phyloP scores from a whole-genome alignment of 2,888 invertebrate genomes.

The Adelphocoris suturalis region DNA sequence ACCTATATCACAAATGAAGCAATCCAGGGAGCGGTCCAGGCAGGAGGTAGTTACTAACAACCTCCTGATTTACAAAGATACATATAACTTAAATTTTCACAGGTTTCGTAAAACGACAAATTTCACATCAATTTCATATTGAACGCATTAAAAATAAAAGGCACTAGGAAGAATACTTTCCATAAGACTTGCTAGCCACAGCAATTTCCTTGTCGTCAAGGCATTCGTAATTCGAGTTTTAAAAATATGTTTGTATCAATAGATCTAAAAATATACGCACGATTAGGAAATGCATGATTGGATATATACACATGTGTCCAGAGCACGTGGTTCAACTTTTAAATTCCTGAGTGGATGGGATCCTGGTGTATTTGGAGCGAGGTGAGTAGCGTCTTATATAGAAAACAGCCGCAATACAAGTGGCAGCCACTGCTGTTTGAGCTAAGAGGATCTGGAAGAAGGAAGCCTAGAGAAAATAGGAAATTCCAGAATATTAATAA shows the following conservation, averaged over 20 bases:
- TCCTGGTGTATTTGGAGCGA: conserved; percentile 44
- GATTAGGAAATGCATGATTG: neutral
- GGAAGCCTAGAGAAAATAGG: conserved; percentile 44
- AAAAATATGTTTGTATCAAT: neutral
- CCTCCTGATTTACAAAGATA: neutral
- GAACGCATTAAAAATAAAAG: neutral
- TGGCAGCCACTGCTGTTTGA: conserved; percentile 56
- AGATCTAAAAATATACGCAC: neutral
- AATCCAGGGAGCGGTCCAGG: neutral
- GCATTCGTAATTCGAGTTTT: neutral
- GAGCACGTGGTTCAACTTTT: neutral
- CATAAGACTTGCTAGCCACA: neutral
- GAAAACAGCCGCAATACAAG: conserved; percentile 31
- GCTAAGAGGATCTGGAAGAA: conserved; percentile 44
- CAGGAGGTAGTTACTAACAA: neutral
- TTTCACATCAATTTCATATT: neutral
- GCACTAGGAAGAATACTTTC: neutral
- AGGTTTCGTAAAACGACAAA: neutral
- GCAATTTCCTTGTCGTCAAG: neutral
- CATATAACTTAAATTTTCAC: neutral
- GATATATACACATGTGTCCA: neutral
- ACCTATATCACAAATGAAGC: neutral
- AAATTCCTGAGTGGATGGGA: neutral
- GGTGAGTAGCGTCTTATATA: conserved; percentile 20
- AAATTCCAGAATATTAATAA: neutral